Evolutionary conservation across 2,113 vertebrate species (phyloP).

Genomic region (Helogale parvula): DNA sequence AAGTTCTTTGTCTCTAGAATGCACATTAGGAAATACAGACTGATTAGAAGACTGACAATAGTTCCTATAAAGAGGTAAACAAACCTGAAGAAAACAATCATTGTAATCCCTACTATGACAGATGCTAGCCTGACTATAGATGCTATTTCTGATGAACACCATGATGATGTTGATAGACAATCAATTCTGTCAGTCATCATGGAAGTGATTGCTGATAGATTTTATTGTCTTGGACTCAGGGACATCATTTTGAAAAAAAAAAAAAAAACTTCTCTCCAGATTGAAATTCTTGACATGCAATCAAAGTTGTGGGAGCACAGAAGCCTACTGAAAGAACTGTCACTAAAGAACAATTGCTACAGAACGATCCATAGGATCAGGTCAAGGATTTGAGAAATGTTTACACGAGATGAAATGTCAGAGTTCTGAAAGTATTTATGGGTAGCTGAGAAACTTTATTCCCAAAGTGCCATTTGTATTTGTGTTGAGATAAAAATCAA

Average conservation of each 20-base stretch:
- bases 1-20: background rate
- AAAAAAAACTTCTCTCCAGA: slow-evolving; percentile 22
- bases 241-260: slow-evolving; percentile 37
- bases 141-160: slow-evolving; percentile 45
- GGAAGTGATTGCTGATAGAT: slow-evolving; percentile 65
- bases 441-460: slow-evolving; percentile 61
- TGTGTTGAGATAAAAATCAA: background rate
- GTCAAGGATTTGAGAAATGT: slow-evolving; percentile 76
- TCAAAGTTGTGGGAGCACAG: slow-evolving; percentile 60
- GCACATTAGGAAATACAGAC: background rate
- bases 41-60: background rate
- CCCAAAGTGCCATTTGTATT: background rate
- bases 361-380: slow-evolving; percentile 60
- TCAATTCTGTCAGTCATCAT: slow-evolving; percentile 71
- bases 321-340: slow-evolving; percentile 65
- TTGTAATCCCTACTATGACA: background rate
- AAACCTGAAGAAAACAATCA: background rate
- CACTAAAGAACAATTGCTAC: slow-evolving; percentile 72
- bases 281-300: slow-evolving; percentile 75
- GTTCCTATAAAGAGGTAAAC: background rate
- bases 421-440: slow-evolving; percentile 59
- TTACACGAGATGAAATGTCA: slow-evolving; percentile 70
- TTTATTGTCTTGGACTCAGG: slow-evolving; percentile 68
- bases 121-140: background rate
- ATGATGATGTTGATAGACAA: slow-evolving; percentile 59